Percentiles rank a stretch among this genome's conserved stretches.
phyloP scores from a whole-genome alignment of 1,140 invertebrate genomes.

The Magallana gigas region DNA sequence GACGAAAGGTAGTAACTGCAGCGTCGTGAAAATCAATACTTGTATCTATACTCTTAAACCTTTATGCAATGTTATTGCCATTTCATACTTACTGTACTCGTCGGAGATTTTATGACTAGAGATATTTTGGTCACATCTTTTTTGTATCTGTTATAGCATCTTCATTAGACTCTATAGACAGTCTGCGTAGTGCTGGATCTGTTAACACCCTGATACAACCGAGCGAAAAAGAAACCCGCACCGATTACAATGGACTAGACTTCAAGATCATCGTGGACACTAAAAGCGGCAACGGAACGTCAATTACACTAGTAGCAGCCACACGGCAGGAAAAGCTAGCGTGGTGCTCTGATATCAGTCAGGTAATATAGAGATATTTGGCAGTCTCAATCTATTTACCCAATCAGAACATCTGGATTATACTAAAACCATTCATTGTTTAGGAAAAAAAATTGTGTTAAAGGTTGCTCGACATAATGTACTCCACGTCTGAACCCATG shows the following conservation, averaged over 20 bases:
- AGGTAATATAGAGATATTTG: constrained; percentile 78
- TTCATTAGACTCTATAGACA: constrained; percentile 74
- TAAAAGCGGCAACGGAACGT: constrained; percentile 82
- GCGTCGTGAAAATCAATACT: no score
- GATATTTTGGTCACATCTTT: not conserved
- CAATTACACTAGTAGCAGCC: constrained; percentile 89
- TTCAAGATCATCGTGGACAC: constrained; percentile 89
- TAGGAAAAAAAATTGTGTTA: no score
- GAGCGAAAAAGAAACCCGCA: constrained; percentile 67
- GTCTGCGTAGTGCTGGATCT: constrained; percentile 72
- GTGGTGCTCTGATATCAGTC: constrained; percentile 95
- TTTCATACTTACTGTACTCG: no score
- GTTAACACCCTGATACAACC: constrained; percentile 66
- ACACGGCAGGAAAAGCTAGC: constrained; percentile 94
- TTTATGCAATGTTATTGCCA: no score
- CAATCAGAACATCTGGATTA: no score
- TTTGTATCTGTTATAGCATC: constrained; percentile 65
- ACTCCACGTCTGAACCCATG: no score
- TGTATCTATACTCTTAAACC: no score
- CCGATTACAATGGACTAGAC: constrained; percentile 88
- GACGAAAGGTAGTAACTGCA: no score
- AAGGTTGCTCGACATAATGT: no score
- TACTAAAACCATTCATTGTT: no score
- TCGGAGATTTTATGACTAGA: no score
- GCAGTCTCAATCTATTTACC: no score